Conservation (phyloP, 2,888 invertebrate species). For the Pogonocherus hispidulus region DNA sequence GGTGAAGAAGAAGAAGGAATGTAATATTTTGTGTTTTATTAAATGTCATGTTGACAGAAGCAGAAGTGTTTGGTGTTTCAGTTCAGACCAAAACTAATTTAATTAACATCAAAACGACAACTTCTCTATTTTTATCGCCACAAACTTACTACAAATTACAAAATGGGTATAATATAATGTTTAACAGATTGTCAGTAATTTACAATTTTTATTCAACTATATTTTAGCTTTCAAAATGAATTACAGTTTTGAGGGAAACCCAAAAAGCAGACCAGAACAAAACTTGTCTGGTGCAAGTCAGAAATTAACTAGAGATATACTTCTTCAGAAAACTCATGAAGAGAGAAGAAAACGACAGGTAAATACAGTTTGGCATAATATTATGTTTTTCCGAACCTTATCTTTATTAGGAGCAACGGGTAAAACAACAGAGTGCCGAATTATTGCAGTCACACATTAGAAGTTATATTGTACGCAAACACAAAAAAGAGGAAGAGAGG, state of each 20-base stretch:
- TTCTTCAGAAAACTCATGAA: slow-evolving; percentile 85
- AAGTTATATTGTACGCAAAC: slow-evolving; percentile 80
- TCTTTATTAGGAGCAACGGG: slow-evolving; percentile 75
- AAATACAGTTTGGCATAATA: not conserved
- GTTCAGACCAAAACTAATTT: no score
- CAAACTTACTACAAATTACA: no score
- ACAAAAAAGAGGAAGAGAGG: slow-evolving; percentile 77
- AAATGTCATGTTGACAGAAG: no score
- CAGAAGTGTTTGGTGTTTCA: no score
- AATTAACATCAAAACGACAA: no score
- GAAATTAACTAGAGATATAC: slow-evolving; percentile 78
- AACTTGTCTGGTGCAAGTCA: slow-evolving; percentile 90
- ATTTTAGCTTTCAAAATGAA: slow-evolving; percentile 64
- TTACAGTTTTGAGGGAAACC: slow-evolving; percentile 92
- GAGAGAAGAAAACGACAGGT: slow-evolving; percentile 90
- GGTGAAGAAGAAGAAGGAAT: no score
- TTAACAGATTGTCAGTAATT: no score
- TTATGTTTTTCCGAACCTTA: not conserved
- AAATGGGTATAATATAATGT: no score
- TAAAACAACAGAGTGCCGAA: slow-evolving; percentile 81
- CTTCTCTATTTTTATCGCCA: no score
- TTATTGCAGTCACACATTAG: slow-evolving; percentile 86
- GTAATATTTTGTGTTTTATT: no score
- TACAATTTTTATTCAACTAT: not conserved
- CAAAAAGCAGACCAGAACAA: slow-evolving; percentile 88